These are phyloP conservation scores for Tholera decimalis DNA, from an alignment of 2,888 invertebrate genomes.

Conservation along the genomic window DNA sequence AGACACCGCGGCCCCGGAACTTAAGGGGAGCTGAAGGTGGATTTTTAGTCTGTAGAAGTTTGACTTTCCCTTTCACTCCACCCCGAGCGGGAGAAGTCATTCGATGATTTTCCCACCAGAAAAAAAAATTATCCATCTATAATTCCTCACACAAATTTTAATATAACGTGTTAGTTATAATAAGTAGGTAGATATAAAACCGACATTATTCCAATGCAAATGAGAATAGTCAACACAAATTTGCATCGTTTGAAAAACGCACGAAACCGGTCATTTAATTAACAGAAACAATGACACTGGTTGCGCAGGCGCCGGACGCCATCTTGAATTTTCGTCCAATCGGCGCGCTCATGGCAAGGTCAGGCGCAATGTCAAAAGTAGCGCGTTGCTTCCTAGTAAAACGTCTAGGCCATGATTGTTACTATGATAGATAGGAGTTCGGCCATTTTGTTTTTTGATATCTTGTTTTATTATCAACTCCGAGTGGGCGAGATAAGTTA, in stretches of 20 bases:
- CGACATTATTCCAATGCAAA: constrained; percentile 57
- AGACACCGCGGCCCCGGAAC: too few species aligned
- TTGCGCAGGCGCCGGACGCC: constrained; percentile 82
- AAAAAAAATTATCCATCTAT: background rate
- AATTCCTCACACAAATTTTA: background rate
- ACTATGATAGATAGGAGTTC: constrained; percentile 82
- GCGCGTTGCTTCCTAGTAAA: constrained; percentile 84
- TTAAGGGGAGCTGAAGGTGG: too few species aligned
- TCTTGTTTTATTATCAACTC: constrained; percentile 63
- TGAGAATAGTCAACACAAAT: constrained; percentile 62
- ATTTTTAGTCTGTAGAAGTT: too few species aligned
- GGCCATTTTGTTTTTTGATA: constrained; percentile 83
- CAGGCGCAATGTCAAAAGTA: constrained; percentile 88
- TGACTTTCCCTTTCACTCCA: too few species aligned
- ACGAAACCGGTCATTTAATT: constrained; percentile 88
- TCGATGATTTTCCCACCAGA: too few species aligned
- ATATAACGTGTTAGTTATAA: constrained; percentile 1
- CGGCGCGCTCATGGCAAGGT: constrained; percentile 81
- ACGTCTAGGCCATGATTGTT: constrained; percentile 84
- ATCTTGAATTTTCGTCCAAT: constrained; percentile 86
- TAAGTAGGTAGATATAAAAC: constrained; percentile 1
- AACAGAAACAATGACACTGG: constrained; percentile 84
- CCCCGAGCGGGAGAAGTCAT: too few species aligned
- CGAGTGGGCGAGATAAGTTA: constrained; percentile 51
- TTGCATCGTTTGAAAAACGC: constrained; percentile 78